Percentiles rank a stretch among this genome's conserved stretches.
Evolutionary conservation across 1,140 invertebrate genomes (phyloP).

Genomic region (Trissolcus basalis): DNA sequence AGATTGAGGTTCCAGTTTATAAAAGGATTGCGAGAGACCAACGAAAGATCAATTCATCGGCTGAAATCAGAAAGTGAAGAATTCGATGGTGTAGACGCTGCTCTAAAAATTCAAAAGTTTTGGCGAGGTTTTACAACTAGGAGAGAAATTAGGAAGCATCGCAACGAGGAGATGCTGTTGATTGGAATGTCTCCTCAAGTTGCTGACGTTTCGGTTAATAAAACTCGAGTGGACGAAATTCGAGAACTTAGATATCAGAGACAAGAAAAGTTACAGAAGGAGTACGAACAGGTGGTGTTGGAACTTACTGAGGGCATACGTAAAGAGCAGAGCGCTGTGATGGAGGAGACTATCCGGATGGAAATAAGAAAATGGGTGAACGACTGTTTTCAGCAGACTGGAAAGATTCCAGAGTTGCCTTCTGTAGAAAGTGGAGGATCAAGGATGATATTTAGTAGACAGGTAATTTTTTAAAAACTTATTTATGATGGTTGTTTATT

Average conservation of each 20-base stretch:
- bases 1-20: conserved; percentile 90
- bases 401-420: conserved; percentile 93
- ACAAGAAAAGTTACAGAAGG: conserved; percentile 78
- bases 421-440: conserved; percentile 93
- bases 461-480: conserved; percentile 77
- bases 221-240: conserved; percentile 73
- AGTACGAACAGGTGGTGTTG: conserved; percentile 79
- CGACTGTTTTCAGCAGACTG: conserved; percentile 85
- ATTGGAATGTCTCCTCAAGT: conserved; percentile 80
- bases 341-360: conserved; percentile 88
- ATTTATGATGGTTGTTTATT: too few relatives aligned
- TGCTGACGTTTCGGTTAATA: conserved; percentile 64
- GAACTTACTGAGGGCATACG: conserved; percentile 79
- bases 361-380: conserved; percentile 91
- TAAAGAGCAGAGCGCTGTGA: conserved; percentile 79
- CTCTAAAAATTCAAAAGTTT: conserved; percentile 87
- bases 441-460: conserved; percentile 85
- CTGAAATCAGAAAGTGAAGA: conserved; percentile 75
- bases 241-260: conserved; percentile 77
- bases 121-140: conserved; percentile 88
- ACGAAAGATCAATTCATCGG: conserved; percentile 81
- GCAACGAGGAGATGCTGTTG: conserved; percentile 89
- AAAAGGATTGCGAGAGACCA: conserved; percentile 88
- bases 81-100: conserved; percentile 78
- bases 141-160: conserved; percentile 81